Conservation (phyloP, 2,888 invertebrate species). For the Ctenicera cuprea region DNA sequence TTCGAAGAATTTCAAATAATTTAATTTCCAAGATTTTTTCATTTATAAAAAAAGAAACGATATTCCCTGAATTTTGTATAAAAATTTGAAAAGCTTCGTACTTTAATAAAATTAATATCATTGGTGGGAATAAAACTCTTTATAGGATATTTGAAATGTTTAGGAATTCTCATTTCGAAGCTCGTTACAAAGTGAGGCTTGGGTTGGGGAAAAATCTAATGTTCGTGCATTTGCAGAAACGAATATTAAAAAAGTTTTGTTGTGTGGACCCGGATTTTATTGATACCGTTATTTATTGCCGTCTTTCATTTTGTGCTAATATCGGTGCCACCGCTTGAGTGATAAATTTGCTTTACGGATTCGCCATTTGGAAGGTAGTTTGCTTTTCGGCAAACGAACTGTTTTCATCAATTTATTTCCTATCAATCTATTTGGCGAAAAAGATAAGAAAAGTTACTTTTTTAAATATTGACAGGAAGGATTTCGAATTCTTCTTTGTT, state of each 20-base stretch:
- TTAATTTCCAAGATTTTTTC: too few species aligned
- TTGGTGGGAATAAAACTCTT: slow-evolving; percentile 2
- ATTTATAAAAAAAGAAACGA: too few species aligned
- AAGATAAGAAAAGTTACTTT: background rate
- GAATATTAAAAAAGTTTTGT: slow-evolving; percentile 32
- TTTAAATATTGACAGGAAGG: too few species aligned
- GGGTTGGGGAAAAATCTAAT: background rate
- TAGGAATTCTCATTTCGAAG: slow-evolving; percentile 14
- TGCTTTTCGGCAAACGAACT: slow-evolving; percentile 21
- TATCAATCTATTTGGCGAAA: background rate
- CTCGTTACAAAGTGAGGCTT: background rate
- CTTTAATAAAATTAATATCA: slow-evolving; percentile 18
- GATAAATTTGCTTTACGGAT: slow-evolving; percentile 31
- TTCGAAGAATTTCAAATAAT: too few species aligned
- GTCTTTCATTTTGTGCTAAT: slow-evolving; percentile 43
- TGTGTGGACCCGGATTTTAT: slow-evolving; percentile 27
- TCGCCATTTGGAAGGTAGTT: slow-evolving; percentile 7
- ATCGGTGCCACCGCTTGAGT: slow-evolving; percentile 27
- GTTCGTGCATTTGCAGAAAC: background rate
- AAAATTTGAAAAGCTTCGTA: background rate
- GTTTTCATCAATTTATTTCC: slow-evolving; percentile 5
- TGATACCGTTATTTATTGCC: slow-evolving; percentile 38
- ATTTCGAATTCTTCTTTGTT: too few species aligned
- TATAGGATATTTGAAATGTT: background rate
- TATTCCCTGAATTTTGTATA: too few species aligned